phyloP scores from a whole-genome alignment of 2,113 vertebrate species.

The Manacus vitellinus region DNA sequence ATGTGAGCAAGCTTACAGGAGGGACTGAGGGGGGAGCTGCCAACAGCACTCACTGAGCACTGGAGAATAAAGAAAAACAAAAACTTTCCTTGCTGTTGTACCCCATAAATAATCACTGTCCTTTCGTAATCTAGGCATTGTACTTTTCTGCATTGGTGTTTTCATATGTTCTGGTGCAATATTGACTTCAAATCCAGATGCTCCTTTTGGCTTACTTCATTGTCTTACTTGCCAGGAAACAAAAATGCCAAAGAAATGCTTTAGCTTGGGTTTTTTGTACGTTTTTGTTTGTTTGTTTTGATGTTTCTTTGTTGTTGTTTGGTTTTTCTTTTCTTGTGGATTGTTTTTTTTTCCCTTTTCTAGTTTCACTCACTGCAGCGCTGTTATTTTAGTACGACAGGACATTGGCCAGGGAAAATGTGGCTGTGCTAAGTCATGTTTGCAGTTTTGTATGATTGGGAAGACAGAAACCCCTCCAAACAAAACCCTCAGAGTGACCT shows the following conservation, averaged over 20 bases:
- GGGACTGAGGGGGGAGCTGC: constrained; percentile 48
- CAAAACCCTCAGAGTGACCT: not conserved
- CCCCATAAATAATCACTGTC: constrained; percentile 66
- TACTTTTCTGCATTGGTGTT: constrained; percentile 63
- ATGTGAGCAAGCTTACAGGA: constrained; percentile 54
- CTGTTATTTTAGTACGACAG: not conserved
- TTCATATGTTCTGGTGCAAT: constrained; percentile 57
- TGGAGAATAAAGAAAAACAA: constrained; percentile 66
- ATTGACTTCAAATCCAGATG: constrained; percentile 62
- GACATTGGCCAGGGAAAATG: not conserved
- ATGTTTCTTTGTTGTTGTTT: not conserved
- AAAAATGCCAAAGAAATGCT: constrained; percentile 41
- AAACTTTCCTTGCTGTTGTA: constrained; percentile 63
- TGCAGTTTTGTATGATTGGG: not conserved
- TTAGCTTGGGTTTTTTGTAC: not conserved
- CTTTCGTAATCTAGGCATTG: constrained; percentile 58
- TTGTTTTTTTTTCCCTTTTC: not conserved
- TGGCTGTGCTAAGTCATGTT: not conserved
- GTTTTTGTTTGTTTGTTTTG: not conserved
- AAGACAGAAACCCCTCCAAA: not conserved
- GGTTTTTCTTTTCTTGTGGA: not conserved
- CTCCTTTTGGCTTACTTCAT: constrained; percentile 58
- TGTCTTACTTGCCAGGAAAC: constrained; percentile 45
- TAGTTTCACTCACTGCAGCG: not conserved
- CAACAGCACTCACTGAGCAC: constrained; percentile 63